Evolutionary conservation across 1,140 invertebrate species (phyloP).

Genomic region (Drosophila kikkawai): DNA sequence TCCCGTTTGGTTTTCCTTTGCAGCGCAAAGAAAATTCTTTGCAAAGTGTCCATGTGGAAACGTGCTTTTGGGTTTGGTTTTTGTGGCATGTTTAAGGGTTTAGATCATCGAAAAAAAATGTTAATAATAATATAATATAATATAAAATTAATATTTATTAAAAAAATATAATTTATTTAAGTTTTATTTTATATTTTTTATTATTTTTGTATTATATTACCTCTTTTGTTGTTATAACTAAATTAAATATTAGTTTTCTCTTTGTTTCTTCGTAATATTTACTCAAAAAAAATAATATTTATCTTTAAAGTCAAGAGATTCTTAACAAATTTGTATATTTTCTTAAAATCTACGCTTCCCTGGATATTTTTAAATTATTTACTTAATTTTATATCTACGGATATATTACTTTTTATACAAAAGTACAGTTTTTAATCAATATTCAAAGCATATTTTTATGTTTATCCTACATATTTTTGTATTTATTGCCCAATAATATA

Average conservation of each 20-base stretch:
- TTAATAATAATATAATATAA: too few species aligned
- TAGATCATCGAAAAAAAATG: background rate
- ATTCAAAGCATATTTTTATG: background rate
- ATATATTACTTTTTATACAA: background rate
- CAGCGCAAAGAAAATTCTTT: constrained; percentile 10
- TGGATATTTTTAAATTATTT: background rate
- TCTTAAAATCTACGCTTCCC: too few species aligned
- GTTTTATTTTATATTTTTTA: too few species aligned
- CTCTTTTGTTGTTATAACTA: too few species aligned
- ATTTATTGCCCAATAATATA: constrained; percentile 5
- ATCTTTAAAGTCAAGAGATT: too few species aligned
- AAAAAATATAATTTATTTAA: too few species aligned
- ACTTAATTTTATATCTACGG: background rate
- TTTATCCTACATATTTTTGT: background rate
- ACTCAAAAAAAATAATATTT: too few species aligned
- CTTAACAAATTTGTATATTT: too few species aligned
- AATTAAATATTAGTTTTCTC: too few species aligned
- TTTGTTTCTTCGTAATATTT: too few species aligned
- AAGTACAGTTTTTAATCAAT: background rate
- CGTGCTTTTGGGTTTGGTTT: background rate
- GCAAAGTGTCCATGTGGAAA: constrained; percentile 30
- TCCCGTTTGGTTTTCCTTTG: background rate
- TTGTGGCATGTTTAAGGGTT: constrained; percentile 61
- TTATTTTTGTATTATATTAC: too few species aligned
- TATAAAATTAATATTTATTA: too few species aligned